phyloP scores from a whole-genome alignment of 1,140 invertebrate genomes.

The Zaprionus capensis region DNA sequence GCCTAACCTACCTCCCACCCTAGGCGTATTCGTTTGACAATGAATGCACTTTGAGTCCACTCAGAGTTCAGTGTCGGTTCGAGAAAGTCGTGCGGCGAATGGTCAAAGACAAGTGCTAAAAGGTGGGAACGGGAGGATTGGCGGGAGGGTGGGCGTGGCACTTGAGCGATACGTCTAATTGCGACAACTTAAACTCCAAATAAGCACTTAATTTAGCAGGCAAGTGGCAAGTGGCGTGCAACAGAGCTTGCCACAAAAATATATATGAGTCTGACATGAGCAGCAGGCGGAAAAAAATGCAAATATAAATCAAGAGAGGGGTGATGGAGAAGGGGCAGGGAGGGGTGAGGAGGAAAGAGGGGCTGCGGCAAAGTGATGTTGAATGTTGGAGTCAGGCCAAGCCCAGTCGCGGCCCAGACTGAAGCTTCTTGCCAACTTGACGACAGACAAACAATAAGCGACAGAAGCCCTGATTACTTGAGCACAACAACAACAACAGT shows the following conservation, averaged over 20 bases:
- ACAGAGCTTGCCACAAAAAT: slow-evolving; percentile 8
- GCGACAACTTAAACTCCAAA: slow-evolving; percentile 78
- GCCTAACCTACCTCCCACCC: not conserved
- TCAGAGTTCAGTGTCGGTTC: slow-evolving; percentile 12
- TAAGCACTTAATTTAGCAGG: slow-evolving; percentile 81
- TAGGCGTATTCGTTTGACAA: not conserved
- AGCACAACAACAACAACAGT: slow-evolving; percentile 55
- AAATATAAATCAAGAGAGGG: slow-evolving; percentile 39
- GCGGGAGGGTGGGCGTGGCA: slow-evolving; percentile 6
- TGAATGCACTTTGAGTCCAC: slow-evolving; percentile 24
- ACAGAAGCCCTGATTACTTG: slow-evolving; percentile 79
- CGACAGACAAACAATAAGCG: slow-evolving; percentile 78
- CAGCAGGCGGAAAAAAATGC: slow-evolving; percentile 44
- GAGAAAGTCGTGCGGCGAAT: slow-evolving; percentile 5
- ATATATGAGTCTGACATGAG: slow-evolving; percentile 41
- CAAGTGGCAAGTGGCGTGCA: slow-evolving; percentile 60
- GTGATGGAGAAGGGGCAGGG: not conserved
- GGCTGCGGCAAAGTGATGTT: slow-evolving; percentile 50
- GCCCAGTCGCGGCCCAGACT: slow-evolving; percentile 33
- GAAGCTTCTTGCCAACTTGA: slow-evolving; percentile 43
- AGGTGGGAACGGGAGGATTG: not conserved
- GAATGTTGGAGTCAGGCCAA: slow-evolving; percentile 64
- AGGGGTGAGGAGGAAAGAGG: not conserved
- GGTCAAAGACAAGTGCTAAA: slow-evolving; percentile 48
- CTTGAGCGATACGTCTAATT: slow-evolving; percentile 73